phyloP scores from a whole-genome alignment of 1,140 invertebrate species.

The Stenopsyche tienmushanensis region DNA sequence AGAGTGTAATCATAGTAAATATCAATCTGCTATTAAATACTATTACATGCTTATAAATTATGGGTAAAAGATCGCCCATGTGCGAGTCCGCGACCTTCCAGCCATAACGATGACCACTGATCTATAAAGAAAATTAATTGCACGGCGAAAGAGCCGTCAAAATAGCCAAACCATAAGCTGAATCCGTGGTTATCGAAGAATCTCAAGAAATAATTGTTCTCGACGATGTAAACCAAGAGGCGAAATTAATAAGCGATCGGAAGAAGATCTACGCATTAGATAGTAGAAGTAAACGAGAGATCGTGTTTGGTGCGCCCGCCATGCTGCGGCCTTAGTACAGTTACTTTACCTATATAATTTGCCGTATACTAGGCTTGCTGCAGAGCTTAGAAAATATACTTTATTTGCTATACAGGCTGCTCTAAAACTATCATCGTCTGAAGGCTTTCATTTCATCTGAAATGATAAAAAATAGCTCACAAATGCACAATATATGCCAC shows the following conservation, averaged over 20 bases:
- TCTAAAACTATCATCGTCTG: no score
- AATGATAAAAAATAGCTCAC: no score
- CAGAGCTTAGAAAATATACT: no score
- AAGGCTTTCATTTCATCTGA: no score
- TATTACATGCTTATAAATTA: no score
- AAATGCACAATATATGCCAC: no score
- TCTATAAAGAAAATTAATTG: neutral
- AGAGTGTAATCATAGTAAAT: no score
- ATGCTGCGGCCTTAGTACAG: conserved; percentile 31
- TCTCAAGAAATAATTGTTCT: neutral
- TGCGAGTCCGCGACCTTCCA: no score
- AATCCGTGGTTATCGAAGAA: neutral
- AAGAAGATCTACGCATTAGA: conserved; percentile 22
- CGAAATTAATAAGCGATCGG: conserved; percentile 17
- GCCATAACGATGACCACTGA: no score
- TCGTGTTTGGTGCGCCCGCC: conserved; percentile 20
- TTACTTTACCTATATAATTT: conserved; percentile 34
- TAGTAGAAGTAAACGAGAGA: conserved; percentile 11
- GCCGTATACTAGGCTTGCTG: neutral
- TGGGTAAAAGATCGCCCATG: no score
- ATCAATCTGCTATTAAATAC: no score
- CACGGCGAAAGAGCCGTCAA: neutral
- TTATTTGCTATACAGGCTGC: no score
- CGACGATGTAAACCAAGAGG: neutral
- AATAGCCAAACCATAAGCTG: neutral